Evolutionary conservation across 1,140 invertebrate species (phyloP), one percentile per base, ranked within the genome.

Genomic region (Charaxes varanes): DNA sequence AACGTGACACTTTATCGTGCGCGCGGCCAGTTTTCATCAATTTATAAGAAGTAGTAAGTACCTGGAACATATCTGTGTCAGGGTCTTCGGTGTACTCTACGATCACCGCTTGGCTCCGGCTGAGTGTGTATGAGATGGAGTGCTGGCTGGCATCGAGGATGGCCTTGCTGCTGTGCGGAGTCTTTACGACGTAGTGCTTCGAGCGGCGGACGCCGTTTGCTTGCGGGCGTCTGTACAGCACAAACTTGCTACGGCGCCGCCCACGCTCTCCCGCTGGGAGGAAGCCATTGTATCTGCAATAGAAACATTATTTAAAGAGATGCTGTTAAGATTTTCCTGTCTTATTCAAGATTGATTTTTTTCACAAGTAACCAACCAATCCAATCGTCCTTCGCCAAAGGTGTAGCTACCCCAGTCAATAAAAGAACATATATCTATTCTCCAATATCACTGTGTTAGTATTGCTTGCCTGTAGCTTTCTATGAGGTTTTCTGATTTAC

Each of bases 51-150:
- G n/a, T n/a, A n/a, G n/a, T n/a, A n/a, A n/a, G n/a, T 84, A 96
- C 95, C 89, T 99, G 97, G 86, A 99, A 99, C 97, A 99, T 98
- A 80, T 99, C 97, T 18, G 95, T 99, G 67, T 96, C 92, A 38
- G 94, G 90, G 82, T 99, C 97, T 63, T 92, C 92, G 49, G 92
- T 94, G 83, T 99, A 99, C 84, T 99, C 97, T 8, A 99, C 97
- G 64, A 99, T 97, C 54, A 99, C 95, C 34, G 97, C 96, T 86
- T 99, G 96, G 71, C 94, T 98, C 82, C 97, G 88, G 36, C 94
- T 97, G 53, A 99, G 88, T 31, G 97, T 99, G 82, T 98, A 99
- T 1, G 97, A 98, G 71, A 99, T 98, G 22, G 96, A 97, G 86
- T 99, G 97, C 78, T 94, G 92, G 71, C 87, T 91, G 44, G 90